These are phyloP conservation scores for Drosophila guanche DNA, from an alignment of 1,140 invertebrate genomes.

Conservation along the genomic window DNA sequence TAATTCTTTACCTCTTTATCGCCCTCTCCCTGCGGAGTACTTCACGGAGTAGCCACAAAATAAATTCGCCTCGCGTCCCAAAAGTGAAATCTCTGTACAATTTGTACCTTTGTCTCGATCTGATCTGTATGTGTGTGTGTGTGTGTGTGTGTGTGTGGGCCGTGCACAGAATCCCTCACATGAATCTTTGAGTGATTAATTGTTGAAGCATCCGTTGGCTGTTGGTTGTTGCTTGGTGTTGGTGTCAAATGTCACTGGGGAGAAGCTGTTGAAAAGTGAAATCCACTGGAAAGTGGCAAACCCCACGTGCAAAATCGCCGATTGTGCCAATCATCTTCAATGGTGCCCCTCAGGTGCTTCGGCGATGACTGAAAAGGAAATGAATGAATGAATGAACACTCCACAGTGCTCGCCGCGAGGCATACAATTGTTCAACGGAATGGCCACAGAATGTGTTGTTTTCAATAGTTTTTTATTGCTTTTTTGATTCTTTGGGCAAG, in stretches of 20 bases:
- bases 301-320: constrained; percentile 41
- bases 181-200: constrained; percentile 56
- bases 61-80: constrained; percentile 38
- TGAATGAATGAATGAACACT: constrained; percentile 58
- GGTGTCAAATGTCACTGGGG: constrained; percentile 67
- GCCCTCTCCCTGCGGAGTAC: neutral
- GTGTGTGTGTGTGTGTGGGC: constrained; percentile 37
- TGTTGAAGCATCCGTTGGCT: constrained; percentile 20
- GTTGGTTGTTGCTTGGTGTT: too few species aligned
- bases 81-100: constrained; percentile 38
- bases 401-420: constrained; percentile 34
- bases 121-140: constrained; percentile 3
- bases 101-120: constrained; percentile 1
- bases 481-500: constrained; percentile 79
- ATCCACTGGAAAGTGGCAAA: constrained; percentile 45
- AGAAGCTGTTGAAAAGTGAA: constrained; percentile 62
- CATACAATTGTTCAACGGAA: constrained; percentile 52
- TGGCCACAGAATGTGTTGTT: constrained; percentile 53
- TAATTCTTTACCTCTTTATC: constrained; percentile 19
- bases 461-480: constrained; percentile 68
- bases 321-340: constrained; percentile 74
- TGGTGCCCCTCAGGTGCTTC: constrained; percentile 44
- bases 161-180: constrained; percentile 29
- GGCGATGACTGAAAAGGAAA: constrained; percentile 49
- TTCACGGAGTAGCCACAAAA: constrained; percentile 36